Base-by-base conservation (phyloP, 2,888 invertebrate species). In the Carterocephalus palaemon region DNA sequence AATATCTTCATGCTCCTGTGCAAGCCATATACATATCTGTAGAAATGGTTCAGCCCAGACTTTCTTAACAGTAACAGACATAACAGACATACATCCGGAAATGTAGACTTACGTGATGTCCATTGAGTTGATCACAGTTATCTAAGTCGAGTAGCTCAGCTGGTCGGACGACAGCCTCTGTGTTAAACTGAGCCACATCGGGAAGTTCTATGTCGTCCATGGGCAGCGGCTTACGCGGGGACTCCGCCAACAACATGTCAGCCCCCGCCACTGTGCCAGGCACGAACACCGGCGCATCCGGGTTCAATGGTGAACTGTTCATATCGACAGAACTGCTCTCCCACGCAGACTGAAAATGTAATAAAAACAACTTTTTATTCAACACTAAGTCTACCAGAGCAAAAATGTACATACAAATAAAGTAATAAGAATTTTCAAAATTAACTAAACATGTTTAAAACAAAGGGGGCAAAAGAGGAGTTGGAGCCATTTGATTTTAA, bases 241-340 rank as follows among this genome's bases (percentile, higher is more conserved):
- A 94, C 64, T 93, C 91, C 0, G 92, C 89, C 23, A 92, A 78
- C 29, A 92, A 74, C 33, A 81, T 70, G 51, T 87, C 87, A 0
- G 88, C 75, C 3, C 88, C 87, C 4, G 82, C 77, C 13, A 82
- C 80, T 1, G 82, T 72, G 23, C 90, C 89, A 3, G 95, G 94
- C 47, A 95, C 89, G 75, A 95, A 95, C 79, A 94, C 94, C n/a
- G 92, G 92, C 9, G 95, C 95, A 62, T 95, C 91, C 0, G 95
- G 95, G 84, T 95, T 95, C 56, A 95, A 75, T 48, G 92, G 93
- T 28, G 93, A 95, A 42, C 93, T 94, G 82, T 91, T 92, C 81
- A 92, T 90, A 65, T 90, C 90, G 60, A 88, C 83, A 47, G 85
- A 85, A 67, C 84, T 84, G 52, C 68, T 83, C 60, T 86, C 86